Conservation (phyloP, 2,113 vertebrate species). For the Thomomys bottae region DNA sequence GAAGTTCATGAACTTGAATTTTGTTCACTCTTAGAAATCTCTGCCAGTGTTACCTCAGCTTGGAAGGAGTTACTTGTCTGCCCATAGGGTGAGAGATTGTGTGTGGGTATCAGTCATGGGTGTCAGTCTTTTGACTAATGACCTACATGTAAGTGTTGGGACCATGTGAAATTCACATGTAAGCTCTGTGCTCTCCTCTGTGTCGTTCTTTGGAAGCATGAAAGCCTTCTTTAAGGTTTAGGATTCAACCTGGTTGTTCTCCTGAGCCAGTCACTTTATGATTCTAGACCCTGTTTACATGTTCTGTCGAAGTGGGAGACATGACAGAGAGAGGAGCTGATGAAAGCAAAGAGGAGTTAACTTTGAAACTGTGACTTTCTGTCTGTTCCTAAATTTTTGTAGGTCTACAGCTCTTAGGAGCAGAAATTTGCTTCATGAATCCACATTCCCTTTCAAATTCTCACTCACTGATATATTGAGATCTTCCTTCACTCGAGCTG, state of each 20-base stretch:
- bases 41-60: background rate
- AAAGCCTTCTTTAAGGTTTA: background rate
- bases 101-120: background rate
- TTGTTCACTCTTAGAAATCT: constrained; percentile 1
- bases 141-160: background rate
- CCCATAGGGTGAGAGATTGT: background rate
- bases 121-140: constrained; percentile 7
- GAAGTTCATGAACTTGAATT: background rate
- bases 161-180: background rate
- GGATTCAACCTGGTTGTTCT: constrained; percentile 6
- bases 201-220: background rate
- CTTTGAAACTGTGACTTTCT: constrained; percentile 15
- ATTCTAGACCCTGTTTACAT: background rate
- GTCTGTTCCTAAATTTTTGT: background rate
- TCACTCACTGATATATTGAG: background rate
- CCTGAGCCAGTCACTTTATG: background rate
- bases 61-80: constrained; percentile 3
- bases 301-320: background rate
- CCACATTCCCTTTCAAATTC: background rate
- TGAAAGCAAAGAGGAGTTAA: background rate
- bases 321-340: constrained; percentile 18
- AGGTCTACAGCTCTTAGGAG: background rate
- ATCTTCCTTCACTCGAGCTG: background rate
- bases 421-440: no score
- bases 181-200: background rate